Base-by-base conservation (phyloP, 2,797 vertebrate species). In the Avahi laniger region DNA sequence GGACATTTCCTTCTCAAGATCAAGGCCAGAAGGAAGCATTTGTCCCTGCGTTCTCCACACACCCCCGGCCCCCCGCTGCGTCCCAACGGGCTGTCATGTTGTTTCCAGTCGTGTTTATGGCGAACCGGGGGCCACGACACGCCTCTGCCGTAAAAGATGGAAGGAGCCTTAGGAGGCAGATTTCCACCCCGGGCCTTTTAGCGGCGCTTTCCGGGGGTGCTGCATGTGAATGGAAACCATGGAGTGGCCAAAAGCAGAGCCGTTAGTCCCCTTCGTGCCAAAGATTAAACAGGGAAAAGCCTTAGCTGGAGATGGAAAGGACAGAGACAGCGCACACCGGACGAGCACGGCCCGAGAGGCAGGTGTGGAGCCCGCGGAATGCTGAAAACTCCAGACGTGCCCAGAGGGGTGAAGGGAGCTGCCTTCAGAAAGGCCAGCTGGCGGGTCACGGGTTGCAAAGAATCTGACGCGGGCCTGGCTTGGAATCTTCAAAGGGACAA, bases 301-400 rank as follows among this genome's bases (percentile, higher is more conserved):
- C 1, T 52, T 24, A 17, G 73, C 54, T 72, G 10, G 30, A 35
- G 84, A 17, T 6, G 50, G 69, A 76, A 30, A 52, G 35, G 43
- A 35, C n/a, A 26, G 52, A 73, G 59, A 10, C 0, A 3, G 22
- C 30, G 50, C 50, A 6, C 50, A 52, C 50, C 5, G 50, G 52
- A 52, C 6, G 22, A 4, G 54, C 57, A 26, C 24, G 10, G 26
- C 33, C 4, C 4, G 8, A 73, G 38, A 38, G 43, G 57, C 57
- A 7, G n/a, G 26, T 0, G 24, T 3, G 59, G 14, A 2, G 54
- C 26, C 54, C 7, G 0, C 0, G 41, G 67, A 26, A 18, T n/a
- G 76, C 28, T 22, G 57, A 13, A 14, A 28, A 18, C 12, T 33
- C 41, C 48, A 38, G 14, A 33, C 20, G 5, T 0, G 14, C 8